phyloP scores from a whole-genome alignment of 2,888 invertebrate species.

The Creontiades dilutus region DNA sequence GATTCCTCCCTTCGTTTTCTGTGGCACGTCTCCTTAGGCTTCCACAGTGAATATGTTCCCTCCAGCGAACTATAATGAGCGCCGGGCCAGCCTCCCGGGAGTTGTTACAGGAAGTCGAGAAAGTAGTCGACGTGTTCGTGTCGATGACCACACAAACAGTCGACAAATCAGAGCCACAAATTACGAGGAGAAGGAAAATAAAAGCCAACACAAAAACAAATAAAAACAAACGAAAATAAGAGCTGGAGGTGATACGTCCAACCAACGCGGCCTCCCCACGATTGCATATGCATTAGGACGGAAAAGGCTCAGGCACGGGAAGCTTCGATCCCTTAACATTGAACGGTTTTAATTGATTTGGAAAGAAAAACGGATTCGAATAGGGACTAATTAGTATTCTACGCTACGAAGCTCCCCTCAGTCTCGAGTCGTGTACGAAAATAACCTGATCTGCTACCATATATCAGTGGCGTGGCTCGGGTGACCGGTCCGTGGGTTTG shows the following conservation, averaged over 20 bases:
- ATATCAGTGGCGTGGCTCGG: background rate
- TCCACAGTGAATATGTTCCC: too few relatives aligned
- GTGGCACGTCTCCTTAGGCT: too few relatives aligned
- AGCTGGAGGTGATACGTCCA: conserved; percentile 13
- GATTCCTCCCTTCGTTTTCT: too few relatives aligned
- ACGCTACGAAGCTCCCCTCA: background rate
- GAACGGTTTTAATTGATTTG: conserved; percentile 60
- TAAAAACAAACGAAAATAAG: background rate
- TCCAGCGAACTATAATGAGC: background rate
- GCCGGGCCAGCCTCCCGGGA: background rate
- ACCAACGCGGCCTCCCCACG: background rate
- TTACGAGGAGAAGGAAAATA: conserved; percentile 19
- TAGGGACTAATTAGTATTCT: conserved; percentile 48
- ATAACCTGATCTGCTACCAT: background rate
- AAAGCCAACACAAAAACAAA: background rate
- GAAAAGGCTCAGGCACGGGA: background rate
- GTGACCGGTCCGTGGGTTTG: conserved; percentile 28
- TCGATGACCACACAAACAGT: conserved; percentile 56
- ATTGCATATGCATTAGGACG: conserved; percentile 57
- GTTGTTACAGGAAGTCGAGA: conserved; percentile 42
- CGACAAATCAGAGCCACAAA: conserved; percentile 63
- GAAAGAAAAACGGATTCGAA: conserved; percentile 43
- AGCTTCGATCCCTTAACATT: conserved; percentile 14
- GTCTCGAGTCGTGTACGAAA: conserved; percentile 2
- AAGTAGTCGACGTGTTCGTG: conserved; percentile 26